These are phyloP conservation scores for Desmodus rotundus DNA, from an alignment of 2,113 vertebrate genomes.

Conservation along the genomic window DNA sequence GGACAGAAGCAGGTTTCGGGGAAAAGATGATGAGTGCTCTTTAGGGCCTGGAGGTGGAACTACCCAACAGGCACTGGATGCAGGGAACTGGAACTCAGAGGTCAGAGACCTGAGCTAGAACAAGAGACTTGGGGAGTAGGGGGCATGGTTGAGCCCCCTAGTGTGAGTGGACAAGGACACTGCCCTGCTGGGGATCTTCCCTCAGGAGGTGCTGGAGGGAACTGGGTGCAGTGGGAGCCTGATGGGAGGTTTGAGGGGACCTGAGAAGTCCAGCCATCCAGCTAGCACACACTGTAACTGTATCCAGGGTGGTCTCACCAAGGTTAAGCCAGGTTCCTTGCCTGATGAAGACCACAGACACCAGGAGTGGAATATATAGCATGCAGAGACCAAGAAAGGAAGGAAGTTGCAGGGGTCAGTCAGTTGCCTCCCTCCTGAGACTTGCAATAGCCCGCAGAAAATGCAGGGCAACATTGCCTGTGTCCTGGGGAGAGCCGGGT, in stretches of 20 bases:
- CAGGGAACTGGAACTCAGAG: not conserved
- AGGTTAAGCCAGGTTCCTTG: not conserved
- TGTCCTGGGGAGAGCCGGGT: not conserved
- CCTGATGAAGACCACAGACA: not conserved
- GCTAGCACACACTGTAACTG: not conserved
- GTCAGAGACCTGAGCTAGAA: not conserved
- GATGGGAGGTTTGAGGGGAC: no score
- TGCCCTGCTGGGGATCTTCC: not conserved
- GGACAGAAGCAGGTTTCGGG: not conserved
- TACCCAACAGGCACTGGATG: not conserved
- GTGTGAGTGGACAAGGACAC: not conserved
- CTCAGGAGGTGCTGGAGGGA: not conserved
- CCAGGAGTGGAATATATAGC: not conserved
- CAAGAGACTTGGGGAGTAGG: not conserved
- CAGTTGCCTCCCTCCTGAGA: conserved; percentile 17
- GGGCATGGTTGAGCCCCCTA: not conserved
- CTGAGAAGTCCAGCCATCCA: not conserved
- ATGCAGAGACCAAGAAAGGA: conserved; percentile 23
- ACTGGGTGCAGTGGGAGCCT: not conserved
- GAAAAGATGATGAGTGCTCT: not conserved
- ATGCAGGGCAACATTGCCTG: not conserved
- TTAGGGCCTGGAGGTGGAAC: not conserved
- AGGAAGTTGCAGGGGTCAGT: conserved; percentile 44
- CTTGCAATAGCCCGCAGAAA: conserved; percentile 6
- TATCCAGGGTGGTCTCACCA: not conserved